Base-by-base conservation (phyloP, 2,113 vertebrate genomes). In the Cepphus grylle region DNA sequence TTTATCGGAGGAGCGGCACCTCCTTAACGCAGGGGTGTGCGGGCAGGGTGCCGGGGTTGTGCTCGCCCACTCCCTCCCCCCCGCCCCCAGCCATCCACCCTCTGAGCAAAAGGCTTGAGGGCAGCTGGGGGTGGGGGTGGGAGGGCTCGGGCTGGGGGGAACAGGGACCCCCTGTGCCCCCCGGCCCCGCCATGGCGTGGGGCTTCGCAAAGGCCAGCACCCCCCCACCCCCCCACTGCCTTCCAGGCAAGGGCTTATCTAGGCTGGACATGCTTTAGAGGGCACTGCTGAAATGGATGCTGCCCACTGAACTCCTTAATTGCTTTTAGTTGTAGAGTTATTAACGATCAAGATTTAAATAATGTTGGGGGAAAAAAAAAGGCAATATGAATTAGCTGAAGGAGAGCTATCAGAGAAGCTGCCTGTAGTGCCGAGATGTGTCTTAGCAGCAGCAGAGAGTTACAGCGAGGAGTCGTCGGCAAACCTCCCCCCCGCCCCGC, bases 251-350 rank as follows among this genome's bases (percentile, higher is more conserved):
- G 53, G 12, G 38, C 16, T 93, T 89, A 71, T 88, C 59, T 11
- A 38, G 9, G 43, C 88, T 88, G 96, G 96, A 55, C 55, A 40
- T 12, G 71, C 96, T 91, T 86, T 70, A 43, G 71, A 85, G 72
- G 72, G 82, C 82, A 8, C 76, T 20, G 34, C 77, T 67, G 88
- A 59, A 84, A 92, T 76, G 12, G 86, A 81, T 94, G 94, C 95
- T 97, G 94, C 91, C 96, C 94, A 79, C 94, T 92, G 96, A 97
- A 83, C 94, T 94, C 94, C 86, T 95, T 95, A 95, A 97, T 96
- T 97, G 95, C 88, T 96, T 96, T 86, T 96, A 86, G 86, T 81
- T 91, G 95, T 91, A 63, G 80, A 67, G 76, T 94, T 97, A 95
- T 96, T 96, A 96, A 88, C 77, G 88, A 94, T 80, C 52, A 81